Base-by-base conservation (phyloP, 2,797 vertebrate genomes). In the Allobates femoralis region DNA sequence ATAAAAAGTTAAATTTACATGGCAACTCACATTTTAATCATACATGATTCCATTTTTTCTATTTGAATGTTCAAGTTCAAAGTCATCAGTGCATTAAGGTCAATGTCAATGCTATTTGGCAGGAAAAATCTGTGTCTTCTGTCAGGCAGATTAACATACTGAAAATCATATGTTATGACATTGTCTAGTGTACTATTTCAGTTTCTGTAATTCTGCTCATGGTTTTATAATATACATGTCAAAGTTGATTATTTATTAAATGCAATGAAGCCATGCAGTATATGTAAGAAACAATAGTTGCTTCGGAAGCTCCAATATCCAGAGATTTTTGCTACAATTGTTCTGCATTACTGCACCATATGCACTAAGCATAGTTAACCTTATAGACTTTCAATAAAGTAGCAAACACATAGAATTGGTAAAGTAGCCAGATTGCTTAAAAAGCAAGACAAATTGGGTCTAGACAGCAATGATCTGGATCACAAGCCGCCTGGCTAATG, bases 81-180 rank as follows among this genome's bases (percentile, higher is more conserved):
- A 37, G 34, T 71, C 21, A 71, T n/a, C 34, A 23, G 67, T 46
- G 67, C 67, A 41, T 46, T 46, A 41, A 71, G 67, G 67, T 71
- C 67, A 71, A 69, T 69, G 18, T 37, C 66, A 69, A 71, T 71
- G 34, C 41, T 41, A 23, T 46, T 71, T 71, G 34, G 23, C 67
- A 71, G 34, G 21, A 14, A 21, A 41, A 41, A 41, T 34, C 34
- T 5, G 5, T 71, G 67, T n/a, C 41, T 71, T 71, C 67, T 46
- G 37, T 71, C 67, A n/a, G 67, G 67, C 67, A 71, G 37, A 71
- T 71, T 46, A 71, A 41, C 67, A 41, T 46, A 71, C 41, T 7
- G 67, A 10, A 23, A 71, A 71, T 71, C 67, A 71, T 34, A 69
- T 71, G 37, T n/a, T 14, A 23, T 71, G 67, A 41, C 67, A 71